A percentile compares a stretch with the other conserved stretches of the same genome.
Conservation (phyloP, 2,113 vertebrate genomes). For the Cryptoleucopteryx plumbea region DNA sequence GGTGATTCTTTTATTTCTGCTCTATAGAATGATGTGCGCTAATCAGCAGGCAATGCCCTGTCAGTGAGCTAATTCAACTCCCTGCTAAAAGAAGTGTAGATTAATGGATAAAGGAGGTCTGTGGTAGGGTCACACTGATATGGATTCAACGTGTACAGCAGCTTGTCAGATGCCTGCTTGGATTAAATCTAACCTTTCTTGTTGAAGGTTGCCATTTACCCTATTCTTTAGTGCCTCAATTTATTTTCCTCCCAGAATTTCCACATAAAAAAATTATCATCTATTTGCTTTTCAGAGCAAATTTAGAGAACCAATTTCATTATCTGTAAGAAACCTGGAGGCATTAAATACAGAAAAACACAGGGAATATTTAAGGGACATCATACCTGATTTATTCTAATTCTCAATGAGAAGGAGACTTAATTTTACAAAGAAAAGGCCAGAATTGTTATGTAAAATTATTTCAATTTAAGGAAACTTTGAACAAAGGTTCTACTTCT, state of each 20-base stretch:
- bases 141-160: constrained; percentile 86
- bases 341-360: constrained; percentile 76
- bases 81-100: constrained; percentile 96
- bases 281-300: constrained; percentile 83
- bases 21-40: constrained; percentile 85
- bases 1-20: constrained; percentile 79
- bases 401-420: constrained; percentile 73
- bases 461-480: constrained; percentile 83
- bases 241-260: constrained; percentile 86
- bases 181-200: constrained; percentile 95
- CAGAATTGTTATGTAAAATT: constrained; percentile 81
- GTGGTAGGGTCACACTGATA: constrained; percentile 89
- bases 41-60: constrained; percentile 89
- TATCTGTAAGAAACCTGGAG: constrained; percentile 75
- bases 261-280: constrained; percentile 89
- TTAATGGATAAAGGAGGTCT: constrained; percentile 98
- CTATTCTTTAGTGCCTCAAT: constrained; percentile 88
- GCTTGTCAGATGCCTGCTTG: constrained; percentile 98
- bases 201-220: constrained; percentile 96
- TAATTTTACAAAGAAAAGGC: constrained; percentile 81
- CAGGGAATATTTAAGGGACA: constrained; percentile 71
- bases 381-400: constrained; percentile 76
- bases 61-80: constrained; percentile 92
- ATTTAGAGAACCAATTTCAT: constrained; percentile 79
- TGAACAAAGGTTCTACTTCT: constrained; percentile 80